These are phyloP conservation scores for Cochlearius cochlearius DNA, from an alignment of 2,113 vertebrate genomes.

Conservation along the genomic window DNA sequence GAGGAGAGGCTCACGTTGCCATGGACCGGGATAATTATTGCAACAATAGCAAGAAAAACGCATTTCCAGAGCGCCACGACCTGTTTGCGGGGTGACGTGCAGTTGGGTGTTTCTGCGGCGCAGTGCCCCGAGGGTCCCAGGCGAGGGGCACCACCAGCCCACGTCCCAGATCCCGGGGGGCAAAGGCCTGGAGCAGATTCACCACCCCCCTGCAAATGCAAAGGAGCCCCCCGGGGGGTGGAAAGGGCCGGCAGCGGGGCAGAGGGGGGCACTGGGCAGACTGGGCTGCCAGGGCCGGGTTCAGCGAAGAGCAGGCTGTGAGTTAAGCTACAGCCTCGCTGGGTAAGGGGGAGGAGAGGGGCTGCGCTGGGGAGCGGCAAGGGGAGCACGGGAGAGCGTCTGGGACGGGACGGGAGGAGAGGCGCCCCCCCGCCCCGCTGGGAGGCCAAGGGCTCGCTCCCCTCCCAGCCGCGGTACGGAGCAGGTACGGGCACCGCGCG, in stretches of 20 bases:
- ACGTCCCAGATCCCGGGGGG: not conserved
- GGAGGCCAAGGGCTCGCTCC: not conserved
- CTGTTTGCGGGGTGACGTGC: not conserved
- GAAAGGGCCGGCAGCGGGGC: not conserved
- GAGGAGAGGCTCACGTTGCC: not conserved
- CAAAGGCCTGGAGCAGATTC: not conserved
- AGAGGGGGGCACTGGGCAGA: not conserved
- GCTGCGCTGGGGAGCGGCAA: not conserved
- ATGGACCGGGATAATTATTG: not conserved
- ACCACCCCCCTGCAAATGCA: not conserved
- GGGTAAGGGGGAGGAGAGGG: not conserved
- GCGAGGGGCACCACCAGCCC: not conserved
- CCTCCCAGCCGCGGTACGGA: not conserved
- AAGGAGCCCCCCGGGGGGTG: not conserved
- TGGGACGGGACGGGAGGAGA: not conserved
- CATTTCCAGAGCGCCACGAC: not conserved
- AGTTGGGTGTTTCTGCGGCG: accelerated
- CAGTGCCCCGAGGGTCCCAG: not conserved
- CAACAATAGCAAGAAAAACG: not conserved
- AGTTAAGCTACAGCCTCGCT: not conserved
- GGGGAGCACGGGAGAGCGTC: not conserved
- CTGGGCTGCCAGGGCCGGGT: accelerated
- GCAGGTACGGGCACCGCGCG: accelerated
- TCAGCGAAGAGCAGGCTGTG: no score
- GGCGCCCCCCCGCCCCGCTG: accelerated